Base-by-base conservation (phyloP, 1,140 invertebrate genomes). In the Cataglyphis hispanica region DNA sequence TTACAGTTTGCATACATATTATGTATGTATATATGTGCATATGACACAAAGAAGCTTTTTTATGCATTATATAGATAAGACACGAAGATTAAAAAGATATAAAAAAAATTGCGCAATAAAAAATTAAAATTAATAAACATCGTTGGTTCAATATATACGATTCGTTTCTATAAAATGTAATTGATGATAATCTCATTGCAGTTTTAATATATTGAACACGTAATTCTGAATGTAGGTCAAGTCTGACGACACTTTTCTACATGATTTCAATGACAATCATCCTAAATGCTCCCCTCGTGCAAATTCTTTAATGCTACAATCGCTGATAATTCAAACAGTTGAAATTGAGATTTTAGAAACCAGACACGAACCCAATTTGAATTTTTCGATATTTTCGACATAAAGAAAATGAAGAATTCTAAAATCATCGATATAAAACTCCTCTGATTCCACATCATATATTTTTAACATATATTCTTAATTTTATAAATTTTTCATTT, bases 221-320 rank as follows among this genome's bases (percentile, higher is more conserved):
- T 87, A 87, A 87, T 77, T 58, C 70, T 40, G 58, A 66, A 90
- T 87, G 53, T 78, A 53, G 89, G 86, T 90, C 89, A 87, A 90
- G 88, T 87, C 88, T 84, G 77, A 63, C 76, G 76, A 83, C 80
- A 76, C 40, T 84, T 89, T 89, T 89, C 61, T 74, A 60, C 37
- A 60, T 60, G 37, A 63, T 70, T 86, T 86, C 87, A 86, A 88
- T 88, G 69, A 76, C 56, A 43, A 25, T 87, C 19, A 46, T 43
- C 56, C 86, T 40, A 77, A 77, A 75, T 84, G 53, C 60, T 69
- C 66, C 25, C 27, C 27, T 61, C 34, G 66, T 25, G 56, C 66
- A 66, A 25, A 69, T 83, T 50, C 34, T 27, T 61, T 60, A 53
- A 88, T 66, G 63, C 25, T 31, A 22, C 25, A 64, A 31, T 81